Evolutionary conservation across 2,797 vertebrate genomes (phyloP).

Genomic region (Sciurus vulgaris): DNA sequence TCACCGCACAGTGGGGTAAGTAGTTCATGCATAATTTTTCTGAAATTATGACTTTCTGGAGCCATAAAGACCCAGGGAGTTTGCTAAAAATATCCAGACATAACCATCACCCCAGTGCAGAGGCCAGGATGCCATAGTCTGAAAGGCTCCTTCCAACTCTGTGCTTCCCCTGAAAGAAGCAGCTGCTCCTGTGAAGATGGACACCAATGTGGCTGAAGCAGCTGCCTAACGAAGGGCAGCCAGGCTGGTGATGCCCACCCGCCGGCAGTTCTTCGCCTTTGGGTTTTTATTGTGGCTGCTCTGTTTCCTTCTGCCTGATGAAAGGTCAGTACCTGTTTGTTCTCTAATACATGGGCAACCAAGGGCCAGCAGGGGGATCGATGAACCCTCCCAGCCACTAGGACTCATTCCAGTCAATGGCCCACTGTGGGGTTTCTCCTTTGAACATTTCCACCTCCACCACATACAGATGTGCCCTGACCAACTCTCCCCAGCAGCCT

Average conservation of each 20-base stretch:
- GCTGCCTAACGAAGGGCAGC: neutral
- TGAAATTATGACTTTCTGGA: neutral
- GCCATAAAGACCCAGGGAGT: neutral
- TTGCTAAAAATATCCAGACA: neutral
- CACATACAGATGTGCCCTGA: neutral
- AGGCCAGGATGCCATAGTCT: neutral
- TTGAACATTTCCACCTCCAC: conserved; percentile 14
- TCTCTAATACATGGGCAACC: conserved; percentile 55
- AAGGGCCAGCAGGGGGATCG: neutral
- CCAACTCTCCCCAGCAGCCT: conserved; percentile 38
- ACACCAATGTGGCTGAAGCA: neutral
- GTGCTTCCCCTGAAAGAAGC: neutral
- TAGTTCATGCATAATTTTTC: neutral
- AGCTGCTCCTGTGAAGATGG: neutral
- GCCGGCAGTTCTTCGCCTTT: neutral
- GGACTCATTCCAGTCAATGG: neutral
- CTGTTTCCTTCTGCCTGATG: neutral
- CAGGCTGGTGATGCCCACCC: neutral
- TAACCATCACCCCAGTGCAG: neutral
- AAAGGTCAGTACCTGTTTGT: conserved; percentile 54
- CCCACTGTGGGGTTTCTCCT: conserved; percentile 8
- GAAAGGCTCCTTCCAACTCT: neutral
- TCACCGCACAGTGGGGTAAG: neutral
- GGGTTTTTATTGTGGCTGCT: conserved; percentile 12
- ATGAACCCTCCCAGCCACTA: neutral